phyloP scores from a whole-genome alignment of 2,113 vertebrate genomes.

The Himantopus leucocephalus region DNA sequence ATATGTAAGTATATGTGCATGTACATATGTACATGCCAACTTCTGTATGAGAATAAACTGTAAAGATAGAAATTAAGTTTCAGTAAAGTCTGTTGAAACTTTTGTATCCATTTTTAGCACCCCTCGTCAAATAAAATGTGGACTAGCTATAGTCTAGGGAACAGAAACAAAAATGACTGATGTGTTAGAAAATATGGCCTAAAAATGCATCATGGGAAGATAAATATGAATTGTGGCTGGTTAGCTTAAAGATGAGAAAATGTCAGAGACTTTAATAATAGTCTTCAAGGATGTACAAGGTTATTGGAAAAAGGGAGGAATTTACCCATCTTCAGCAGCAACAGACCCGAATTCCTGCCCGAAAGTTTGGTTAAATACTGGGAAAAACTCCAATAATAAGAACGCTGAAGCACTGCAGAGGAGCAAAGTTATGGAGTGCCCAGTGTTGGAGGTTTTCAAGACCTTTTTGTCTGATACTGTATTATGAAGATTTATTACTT shows the following conservation, averaged over 20 bases:
- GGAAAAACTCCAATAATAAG: not conserved
- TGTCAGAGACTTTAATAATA: not conserved
- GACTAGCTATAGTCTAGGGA: not conserved
- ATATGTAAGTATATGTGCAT: not conserved
- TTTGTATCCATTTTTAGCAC: not conserved
- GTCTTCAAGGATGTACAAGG: not conserved
- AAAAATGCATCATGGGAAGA: not conserved
- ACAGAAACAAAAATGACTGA: not conserved
- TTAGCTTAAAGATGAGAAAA: not conserved
- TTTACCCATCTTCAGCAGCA: not conserved
- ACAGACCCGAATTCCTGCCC: not conserved
- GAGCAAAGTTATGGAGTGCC: not conserved
- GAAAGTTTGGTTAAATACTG: not conserved
- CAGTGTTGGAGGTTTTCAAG: not conserved
- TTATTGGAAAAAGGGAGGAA: not conserved
- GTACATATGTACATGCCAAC: rapidly evolving
- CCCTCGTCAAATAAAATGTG: not conserved
- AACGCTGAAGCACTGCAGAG: not conserved
- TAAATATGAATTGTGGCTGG: not conserved
- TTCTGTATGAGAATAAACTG: not conserved
- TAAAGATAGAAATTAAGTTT: not conserved
- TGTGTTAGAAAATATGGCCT: not conserved
- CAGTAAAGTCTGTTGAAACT: not conserved
- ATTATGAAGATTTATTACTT: not conserved
- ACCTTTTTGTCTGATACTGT: not conserved